A percentile compares a stretch with the other conserved stretches of the same genome.
Evolutionary conservation across 2,888 invertebrate species (phyloP).

Genomic region (Ernsta delagoae): DNA sequence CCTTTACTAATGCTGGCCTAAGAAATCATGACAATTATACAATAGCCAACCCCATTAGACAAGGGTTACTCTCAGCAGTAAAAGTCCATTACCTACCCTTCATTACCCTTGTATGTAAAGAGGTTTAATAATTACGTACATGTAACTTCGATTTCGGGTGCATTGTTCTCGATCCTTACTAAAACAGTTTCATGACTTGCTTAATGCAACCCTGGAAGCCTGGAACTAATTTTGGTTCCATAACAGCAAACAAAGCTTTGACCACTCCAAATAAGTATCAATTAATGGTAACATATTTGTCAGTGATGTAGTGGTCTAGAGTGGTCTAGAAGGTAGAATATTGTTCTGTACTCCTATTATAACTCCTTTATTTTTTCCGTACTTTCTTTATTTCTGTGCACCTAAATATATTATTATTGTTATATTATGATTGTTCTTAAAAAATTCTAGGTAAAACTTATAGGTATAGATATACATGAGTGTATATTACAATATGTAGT

Average conservation of each 20-base stretch:
- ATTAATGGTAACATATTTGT: not conserved
- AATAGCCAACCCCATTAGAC: not conserved
- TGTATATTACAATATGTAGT: too few relatives aligned
- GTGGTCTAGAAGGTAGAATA: too few relatives aligned
- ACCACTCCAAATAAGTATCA: not conserved
- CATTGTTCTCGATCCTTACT: not conserved
- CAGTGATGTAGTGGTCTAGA: not conserved
- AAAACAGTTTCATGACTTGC: conserved; percentile 1
- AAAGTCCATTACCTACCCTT: not conserved
- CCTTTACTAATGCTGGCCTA: too few relatives aligned
- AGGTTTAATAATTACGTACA: conserved; percentile 2
- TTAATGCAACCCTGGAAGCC: not conserved
- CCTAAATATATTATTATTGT: too few relatives aligned
- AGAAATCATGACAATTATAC: not conserved
- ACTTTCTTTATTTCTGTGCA: too few relatives aligned
- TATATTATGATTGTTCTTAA: too few relatives aligned
- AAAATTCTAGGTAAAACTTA: too few relatives aligned
- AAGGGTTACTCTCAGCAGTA: not conserved
- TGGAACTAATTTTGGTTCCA: not conserved
- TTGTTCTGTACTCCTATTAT: too few relatives aligned
- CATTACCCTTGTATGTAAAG: not conserved
- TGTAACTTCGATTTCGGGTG: conserved; percentile 1
- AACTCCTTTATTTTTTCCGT: too few relatives aligned
- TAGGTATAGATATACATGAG: too few relatives aligned
- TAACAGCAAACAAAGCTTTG: not conserved